These are phyloP conservation scores for Trinectes maculatus DNA, from an alignment of 2,113 vertebrate species.

Conservation along the genomic window DNA sequence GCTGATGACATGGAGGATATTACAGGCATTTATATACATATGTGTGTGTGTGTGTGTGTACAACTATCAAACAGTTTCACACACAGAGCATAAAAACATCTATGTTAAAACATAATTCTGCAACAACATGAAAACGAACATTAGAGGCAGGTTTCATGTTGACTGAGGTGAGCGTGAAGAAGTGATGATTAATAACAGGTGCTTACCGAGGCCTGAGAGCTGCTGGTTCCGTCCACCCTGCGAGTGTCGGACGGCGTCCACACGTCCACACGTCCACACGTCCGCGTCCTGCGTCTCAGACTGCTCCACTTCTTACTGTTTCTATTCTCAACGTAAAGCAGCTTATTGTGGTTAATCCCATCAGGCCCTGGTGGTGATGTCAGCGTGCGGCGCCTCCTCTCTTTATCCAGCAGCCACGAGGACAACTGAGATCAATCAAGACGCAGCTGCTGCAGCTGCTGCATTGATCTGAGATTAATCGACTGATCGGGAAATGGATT, in stretches of 20 bases:
- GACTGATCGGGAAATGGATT: not conserved
- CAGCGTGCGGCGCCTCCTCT: slow-evolving; percentile 33
- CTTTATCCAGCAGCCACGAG: slow-evolving; percentile 26
- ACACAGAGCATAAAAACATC: too few species aligned
- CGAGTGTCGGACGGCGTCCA: not conserved
- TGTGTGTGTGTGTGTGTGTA: too few species aligned
- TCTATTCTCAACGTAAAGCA: slow-evolving; percentile 90
- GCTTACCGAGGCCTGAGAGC: too few species aligned
- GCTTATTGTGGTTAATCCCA: slow-evolving; percentile 90
- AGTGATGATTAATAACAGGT: too few species aligned
- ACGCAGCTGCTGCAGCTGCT: too few species aligned
- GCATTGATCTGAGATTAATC: not conserved
- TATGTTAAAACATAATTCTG: too few species aligned
- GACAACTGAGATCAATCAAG: not conserved
- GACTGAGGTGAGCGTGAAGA: too few species aligned
- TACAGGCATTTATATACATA: not conserved
- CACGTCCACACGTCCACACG: slow-evolving; percentile 24
- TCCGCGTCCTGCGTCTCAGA: slow-evolving; percentile 50
- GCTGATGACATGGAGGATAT: not conserved
- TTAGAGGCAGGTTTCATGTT: too few species aligned
- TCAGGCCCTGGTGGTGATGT: slow-evolving; percentile 71
- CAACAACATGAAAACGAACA: too few species aligned
- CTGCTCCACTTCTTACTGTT: slow-evolving; percentile 85
- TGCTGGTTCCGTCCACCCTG: not conserved
- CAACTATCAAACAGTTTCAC: too few species aligned